Base-by-base conservation (phyloP, 2,113 vertebrate genomes). In the Ochotona curzoniae region DNA sequence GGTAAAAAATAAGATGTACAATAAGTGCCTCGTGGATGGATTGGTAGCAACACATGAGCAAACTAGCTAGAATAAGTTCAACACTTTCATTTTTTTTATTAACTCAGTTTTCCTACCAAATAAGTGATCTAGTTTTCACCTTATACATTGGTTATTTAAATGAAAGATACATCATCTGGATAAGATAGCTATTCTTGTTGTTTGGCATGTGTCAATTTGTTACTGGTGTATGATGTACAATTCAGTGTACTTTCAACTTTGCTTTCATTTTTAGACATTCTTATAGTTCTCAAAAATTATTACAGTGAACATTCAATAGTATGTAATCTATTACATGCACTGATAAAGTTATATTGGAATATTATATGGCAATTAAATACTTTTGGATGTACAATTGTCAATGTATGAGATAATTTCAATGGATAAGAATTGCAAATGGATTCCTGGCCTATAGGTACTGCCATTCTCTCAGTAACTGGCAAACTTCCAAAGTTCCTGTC, bases 231-330 rank as follows among this genome's bases (percentile, higher is more conserved):
- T 49, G 38, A 64, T n/a, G 21, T 49, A 47, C 0, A 35, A 7
- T 86, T 93, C 13, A 47, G 0, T 66, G n/a, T 79, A 51, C 75
- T 88, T 35, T 69, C 7, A 84, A 94, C 2, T 83, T 17, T 74
- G 63, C 6, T 54, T 93, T 85, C 18, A 11, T 75, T 95, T 90
- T n/a, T 82, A 35, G 66, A 10, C 9, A 82, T 67, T 88, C 81
- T 93, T 38, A 80, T 82, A 84, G 64, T 63, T 13, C 57, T 85
- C 9, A 66, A 87, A 89, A 89, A 63, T 26, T 81, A 84, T 81
- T 91, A 73, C 4, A 61, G 47, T 91, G 35, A 61, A 66, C 44
- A 47, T 54, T 83, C 30, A 89, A 51, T 25, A 70, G 5, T 60
- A 49, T n/a, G 30, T 82, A 85, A 67, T 71, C 49, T 12, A 74